A percentile compares a stretch with the other conserved stretches of the same genome.
Conservation (phyloP, 2,113 vertebrate genomes). For the Strix aluco region DNA sequence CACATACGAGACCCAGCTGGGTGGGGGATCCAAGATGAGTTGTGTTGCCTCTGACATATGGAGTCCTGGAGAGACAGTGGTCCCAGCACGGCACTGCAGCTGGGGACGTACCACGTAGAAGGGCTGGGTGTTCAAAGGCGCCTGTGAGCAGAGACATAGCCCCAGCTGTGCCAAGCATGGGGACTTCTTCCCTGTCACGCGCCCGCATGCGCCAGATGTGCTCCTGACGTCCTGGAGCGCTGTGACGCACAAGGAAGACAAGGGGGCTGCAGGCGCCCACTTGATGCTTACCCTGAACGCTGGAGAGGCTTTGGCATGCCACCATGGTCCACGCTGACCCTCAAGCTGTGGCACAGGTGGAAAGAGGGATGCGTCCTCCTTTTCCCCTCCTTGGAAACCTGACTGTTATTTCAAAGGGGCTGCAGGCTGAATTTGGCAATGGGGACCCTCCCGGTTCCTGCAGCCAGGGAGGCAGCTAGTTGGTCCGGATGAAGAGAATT, state of each 20-base stretch:
- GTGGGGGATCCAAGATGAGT: not conserved
- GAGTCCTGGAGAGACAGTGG: not conserved
- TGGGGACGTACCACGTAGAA: not conserved
- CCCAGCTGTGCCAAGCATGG: not conserved
- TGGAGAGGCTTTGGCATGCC: accelerated
- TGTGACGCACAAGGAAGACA: accelerated
- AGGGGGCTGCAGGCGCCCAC: not conserved
- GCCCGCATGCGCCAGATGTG: not conserved
- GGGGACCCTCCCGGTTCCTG: not conserved
- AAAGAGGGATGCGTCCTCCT: not conserved
- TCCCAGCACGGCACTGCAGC: accelerated
- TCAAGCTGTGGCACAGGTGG: accelerated
- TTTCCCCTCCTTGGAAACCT: not conserved
- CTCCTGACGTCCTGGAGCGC: not conserved
- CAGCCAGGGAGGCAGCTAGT: not conserved
- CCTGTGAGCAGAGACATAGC: not conserved
- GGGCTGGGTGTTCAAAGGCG: not conserved
- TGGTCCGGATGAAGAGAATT: not conserved
- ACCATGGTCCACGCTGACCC: accelerated
- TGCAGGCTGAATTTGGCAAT: not conserved
- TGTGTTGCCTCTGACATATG: accelerated
- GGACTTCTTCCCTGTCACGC: not conserved
- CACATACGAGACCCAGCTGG: not conserved
- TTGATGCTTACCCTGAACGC: accelerated
- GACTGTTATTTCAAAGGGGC: not conserved